These are phyloP conservation scores for Menidia menidia DNA, from an alignment of 2,797 vertebrate genomes.

Conservation along the genomic window DNA sequence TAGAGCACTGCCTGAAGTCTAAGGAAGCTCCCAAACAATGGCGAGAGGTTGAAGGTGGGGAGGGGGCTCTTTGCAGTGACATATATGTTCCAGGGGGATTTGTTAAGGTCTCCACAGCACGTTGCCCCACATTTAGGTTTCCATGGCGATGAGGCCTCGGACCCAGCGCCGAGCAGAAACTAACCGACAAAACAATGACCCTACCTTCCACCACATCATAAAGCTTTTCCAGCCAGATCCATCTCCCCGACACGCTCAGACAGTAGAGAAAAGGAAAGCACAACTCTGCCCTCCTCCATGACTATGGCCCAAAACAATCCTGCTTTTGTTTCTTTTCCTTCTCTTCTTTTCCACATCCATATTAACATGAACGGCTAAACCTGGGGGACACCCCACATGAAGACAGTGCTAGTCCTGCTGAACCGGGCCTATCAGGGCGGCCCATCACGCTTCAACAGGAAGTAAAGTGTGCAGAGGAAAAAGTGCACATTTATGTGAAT, in stretches of 20 bases:
- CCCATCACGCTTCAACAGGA: too few relatives aligned
- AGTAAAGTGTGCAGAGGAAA: too few relatives aligned
- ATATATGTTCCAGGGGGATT: conserved; percentile 78
- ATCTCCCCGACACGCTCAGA: conserved; percentile 53
- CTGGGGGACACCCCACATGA: too few relatives aligned
- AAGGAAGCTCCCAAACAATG: conserved; percentile 61
- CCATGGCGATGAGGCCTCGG: conserved; percentile 74
- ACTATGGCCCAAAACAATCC: conserved; percentile 34
- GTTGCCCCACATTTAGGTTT: conserved; percentile 78
- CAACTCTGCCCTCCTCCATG: conserved; percentile 42
- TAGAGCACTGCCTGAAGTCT: conserved; percentile 52
- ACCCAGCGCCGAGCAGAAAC: conserved; percentile 69
- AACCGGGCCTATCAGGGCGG: too few relatives aligned
- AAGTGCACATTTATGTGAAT: too few relatives aligned
- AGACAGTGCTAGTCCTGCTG: too few relatives aligned
- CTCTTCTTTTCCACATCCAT: conserved; percentile 11
- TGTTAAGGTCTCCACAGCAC: conserved; percentile 70
- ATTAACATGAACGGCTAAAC: too few relatives aligned
- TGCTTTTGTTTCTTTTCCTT: too few relatives aligned
- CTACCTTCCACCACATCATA: conserved; percentile 58
- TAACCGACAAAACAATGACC: conserved; percentile 71
- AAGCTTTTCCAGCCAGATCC: conserved; percentile 52
- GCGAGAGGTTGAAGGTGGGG: conserved; percentile 65
- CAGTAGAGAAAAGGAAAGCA: conserved; percentile 61
- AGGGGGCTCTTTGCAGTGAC: conserved; percentile 58